Conservation (phyloP, 2,888 invertebrate genomes). For the Leptura quadrifasciata region DNA sequence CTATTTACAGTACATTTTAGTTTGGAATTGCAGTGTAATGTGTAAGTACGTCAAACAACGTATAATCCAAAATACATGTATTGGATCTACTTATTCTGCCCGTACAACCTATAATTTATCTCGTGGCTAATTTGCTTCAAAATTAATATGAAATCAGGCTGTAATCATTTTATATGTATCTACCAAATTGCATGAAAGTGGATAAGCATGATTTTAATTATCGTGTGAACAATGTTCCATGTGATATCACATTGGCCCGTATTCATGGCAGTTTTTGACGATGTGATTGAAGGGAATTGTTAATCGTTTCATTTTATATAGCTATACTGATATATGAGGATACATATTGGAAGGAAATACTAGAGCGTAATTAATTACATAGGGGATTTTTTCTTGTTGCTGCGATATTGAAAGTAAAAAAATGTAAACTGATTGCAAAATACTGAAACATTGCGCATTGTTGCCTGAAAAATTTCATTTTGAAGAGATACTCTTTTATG, state of each 20-base stretch:
- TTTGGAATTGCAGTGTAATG: too few species aligned
- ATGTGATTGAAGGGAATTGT: constrained; percentile 31
- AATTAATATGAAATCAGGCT: constrained; percentile 29
- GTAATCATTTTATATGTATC: constrained; percentile 41
- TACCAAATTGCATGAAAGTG: constrained; percentile 43
- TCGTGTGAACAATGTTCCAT: constrained; percentile 36
- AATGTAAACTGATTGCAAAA: too few species aligned
- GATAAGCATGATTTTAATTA: constrained; percentile 46
- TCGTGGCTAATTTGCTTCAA: constrained; percentile 23
- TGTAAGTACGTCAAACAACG: too few species aligned
- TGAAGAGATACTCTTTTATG: too few species aligned
- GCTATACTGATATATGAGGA: background rate
- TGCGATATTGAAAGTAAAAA: too few species aligned
- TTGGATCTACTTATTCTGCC: background rate
- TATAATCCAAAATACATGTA: background rate
- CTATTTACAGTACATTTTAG: too few species aligned
- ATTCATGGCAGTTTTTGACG: constrained; percentile 29
- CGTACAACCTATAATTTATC: constrained; percentile 24
- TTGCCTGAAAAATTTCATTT: too few species aligned
- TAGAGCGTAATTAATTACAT: constrained; percentile 11
- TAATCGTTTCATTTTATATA: constrained; percentile 13
- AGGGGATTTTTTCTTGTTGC: constrained; percentile 7
- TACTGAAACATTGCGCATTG: too few species aligned
- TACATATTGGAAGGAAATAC: background rate
- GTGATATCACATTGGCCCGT: constrained; percentile 31